phyloP scores from a whole-genome alignment of 2,797 vertebrate species.

The Pelobates cultripes region DNA sequence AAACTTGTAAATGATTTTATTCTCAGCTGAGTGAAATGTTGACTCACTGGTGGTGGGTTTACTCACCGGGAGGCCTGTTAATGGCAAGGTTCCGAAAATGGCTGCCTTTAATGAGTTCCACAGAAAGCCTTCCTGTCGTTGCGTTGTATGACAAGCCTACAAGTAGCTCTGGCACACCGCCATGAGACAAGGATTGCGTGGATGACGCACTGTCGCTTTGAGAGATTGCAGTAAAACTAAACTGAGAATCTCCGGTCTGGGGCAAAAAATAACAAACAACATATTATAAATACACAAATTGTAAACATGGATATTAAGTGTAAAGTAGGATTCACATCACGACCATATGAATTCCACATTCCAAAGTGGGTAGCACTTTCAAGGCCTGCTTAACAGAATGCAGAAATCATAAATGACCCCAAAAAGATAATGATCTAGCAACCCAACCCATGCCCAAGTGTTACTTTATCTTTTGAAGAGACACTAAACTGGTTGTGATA shows the following conservation, averaged over 20 bases:
- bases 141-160: conserved; percentile 92
- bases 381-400: too few species aligned
- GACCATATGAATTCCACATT: too few species aligned
- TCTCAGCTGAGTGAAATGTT: conserved; percentile 4
- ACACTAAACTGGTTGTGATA: too few species aligned
- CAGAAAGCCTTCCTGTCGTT: conserved; percentile 92
- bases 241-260: conserved; percentile 85
- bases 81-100: conserved; percentile 95
- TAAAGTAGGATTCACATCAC: too few species aligned
- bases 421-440: too few species aligned
- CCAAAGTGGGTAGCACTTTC: too few species aligned
- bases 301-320: too few species aligned
- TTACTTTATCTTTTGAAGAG: too few species aligned
- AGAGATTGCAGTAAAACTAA: conserved; percentile 84
- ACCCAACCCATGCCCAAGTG: too few species aligned
- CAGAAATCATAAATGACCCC: too few species aligned
- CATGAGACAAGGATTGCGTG: conserved; percentile 89
- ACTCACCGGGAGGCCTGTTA: conserved; percentile 90
- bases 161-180: conserved; percentile 91
- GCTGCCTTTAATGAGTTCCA: conserved; percentile 97
- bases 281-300: not conserved
- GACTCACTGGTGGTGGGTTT: not conserved
- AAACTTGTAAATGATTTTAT: too few species aligned
- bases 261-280: conserved; percentile 37
- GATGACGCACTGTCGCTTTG: conserved; percentile 88